Conservation (phyloP, 1,140 invertebrate species). For the Pachyrhynchus sulphureomaculatus region DNA sequence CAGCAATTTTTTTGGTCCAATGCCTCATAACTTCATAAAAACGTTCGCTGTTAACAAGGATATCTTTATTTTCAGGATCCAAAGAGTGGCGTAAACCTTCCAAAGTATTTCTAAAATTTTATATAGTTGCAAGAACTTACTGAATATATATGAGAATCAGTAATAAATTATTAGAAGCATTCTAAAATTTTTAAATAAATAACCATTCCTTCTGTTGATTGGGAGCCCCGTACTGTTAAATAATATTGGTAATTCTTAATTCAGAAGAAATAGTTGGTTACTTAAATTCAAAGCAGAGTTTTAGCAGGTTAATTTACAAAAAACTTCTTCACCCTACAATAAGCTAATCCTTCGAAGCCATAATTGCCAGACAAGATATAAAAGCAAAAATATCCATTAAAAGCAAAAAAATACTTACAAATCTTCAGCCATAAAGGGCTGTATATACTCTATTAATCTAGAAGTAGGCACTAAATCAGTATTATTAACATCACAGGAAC, state of each 20-base stretch:
- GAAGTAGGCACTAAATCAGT: constrained; percentile 28
- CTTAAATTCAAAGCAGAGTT: too few species aligned
- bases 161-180: too few species aligned
- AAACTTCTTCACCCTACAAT: too few species aligned
- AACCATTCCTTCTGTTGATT: too few species aligned
- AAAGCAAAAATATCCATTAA: too few species aligned
- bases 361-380: too few species aligned
- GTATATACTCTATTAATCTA: constrained; percentile 33
- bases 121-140: neutral
- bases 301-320: too few species aligned
- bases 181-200: too few species aligned
- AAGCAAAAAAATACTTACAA: constrained; percentile 40
- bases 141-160: neutral
- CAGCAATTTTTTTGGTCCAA: constrained; percentile 32
- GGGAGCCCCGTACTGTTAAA: too few species aligned
- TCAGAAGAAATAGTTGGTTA: too few species aligned
- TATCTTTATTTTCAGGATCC: constrained; percentile 30
- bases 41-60: constrained; percentile 14
- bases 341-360: too few species aligned
- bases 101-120: constrained; percentile 32
- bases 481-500: constrained; percentile 29
- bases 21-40: constrained; percentile 31
- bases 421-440: constrained; percentile 33
- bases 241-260: too few species aligned
- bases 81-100: constrained; percentile 28